A percentile compares a stretch with the other conserved stretches of the same genome.
Evolutionary conservation across 1,140 invertebrate genomes (phyloP).

Genomic region (Orchesella cincta): DNA sequence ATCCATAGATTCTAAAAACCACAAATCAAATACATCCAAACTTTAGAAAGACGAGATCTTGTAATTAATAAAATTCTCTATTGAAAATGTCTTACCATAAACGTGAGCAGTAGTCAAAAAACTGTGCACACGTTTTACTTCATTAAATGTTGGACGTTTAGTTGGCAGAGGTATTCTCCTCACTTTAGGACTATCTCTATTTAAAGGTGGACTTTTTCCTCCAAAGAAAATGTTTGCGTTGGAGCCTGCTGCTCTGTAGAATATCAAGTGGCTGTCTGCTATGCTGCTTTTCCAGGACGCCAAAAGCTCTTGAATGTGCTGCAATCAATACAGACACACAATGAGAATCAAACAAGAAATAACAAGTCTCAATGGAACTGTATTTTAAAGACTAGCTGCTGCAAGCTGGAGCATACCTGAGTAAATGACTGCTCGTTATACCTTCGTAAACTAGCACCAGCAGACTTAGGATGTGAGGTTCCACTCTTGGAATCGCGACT

Average conservation of each 20-base stretch:
- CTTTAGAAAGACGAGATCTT: neutral
- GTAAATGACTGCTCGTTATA: conserved; percentile 73
- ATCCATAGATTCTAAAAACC: conserved; percentile 60
- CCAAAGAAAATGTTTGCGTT: conserved; percentile 75
- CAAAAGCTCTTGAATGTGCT: conserved; percentile 79
- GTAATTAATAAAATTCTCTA: neutral
- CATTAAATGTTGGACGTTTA: conserved; percentile 75
- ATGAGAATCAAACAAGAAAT: conserved; percentile 35
- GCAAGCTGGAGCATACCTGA: conserved; percentile 64
- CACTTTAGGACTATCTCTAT: conserved; percentile 67
- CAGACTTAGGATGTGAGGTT: conserved; percentile 70
- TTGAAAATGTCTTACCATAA: conserved; percentile 64
- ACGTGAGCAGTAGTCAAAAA: conserved; percentile 71
- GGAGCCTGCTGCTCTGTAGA: conserved; percentile 75
- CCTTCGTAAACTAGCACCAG: conserved; percentile 75
- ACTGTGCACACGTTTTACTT: conserved; percentile 74
- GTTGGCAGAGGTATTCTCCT: conserved; percentile 80
- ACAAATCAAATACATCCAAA: conserved; percentile 22
- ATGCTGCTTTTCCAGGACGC: conserved; percentile 69
- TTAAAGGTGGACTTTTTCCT: conserved; percentile 69
- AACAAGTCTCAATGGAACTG: conserved; percentile 12
- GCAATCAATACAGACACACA: conserved; percentile 40
- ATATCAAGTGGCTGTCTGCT: conserved; percentile 70
- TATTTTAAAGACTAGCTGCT: neutral
- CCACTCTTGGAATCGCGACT: conserved; percentile 68